Evolutionary conservation across 2,113 vertebrate genomes (phyloP).

Genomic region (Tursiops truncatus): DNA sequence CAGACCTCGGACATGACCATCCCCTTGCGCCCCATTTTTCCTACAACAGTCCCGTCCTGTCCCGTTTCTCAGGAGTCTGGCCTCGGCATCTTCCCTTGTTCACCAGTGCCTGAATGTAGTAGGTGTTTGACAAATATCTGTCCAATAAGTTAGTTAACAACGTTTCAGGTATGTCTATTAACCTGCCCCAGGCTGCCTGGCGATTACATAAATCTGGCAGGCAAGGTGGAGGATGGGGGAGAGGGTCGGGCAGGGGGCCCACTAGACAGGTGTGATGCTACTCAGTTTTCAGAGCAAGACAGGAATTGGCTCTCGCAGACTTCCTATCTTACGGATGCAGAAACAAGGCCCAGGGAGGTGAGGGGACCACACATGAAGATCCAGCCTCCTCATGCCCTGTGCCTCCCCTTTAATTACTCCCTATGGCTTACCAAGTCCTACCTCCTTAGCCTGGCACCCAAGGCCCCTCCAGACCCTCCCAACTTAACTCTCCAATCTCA

Average conservation of each 20-base stretch:
- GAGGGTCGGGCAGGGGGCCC: fast-evolving
- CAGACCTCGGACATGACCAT: not conserved
- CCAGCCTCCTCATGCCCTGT: too few species aligned
- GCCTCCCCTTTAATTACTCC: not conserved
- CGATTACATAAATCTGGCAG: not conserved
- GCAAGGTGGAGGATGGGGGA: too few species aligned
- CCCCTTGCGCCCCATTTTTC: not conserved
- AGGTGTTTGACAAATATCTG: not conserved
- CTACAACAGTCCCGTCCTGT: not conserved
- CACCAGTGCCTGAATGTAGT: not conserved
- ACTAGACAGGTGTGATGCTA: not conserved
- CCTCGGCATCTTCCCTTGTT: not conserved
- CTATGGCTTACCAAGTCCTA: not conserved
- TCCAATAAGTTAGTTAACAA: not conserved
- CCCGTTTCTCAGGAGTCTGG: not conserved
- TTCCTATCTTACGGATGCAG: not conserved
- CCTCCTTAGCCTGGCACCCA: not conserved
- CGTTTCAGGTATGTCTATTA: not conserved
- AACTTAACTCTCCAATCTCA: not conserved
- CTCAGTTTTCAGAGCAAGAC: not conserved
- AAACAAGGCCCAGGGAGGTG: not conserved
- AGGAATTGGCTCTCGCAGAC: too few species aligned
- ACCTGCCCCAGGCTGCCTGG: too few species aligned
- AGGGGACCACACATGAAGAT: not conserved
- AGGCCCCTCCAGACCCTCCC: not conserved